Base-by-base conservation (phyloP, 1,140 invertebrate species). In the Brachionus rubens region DNA sequence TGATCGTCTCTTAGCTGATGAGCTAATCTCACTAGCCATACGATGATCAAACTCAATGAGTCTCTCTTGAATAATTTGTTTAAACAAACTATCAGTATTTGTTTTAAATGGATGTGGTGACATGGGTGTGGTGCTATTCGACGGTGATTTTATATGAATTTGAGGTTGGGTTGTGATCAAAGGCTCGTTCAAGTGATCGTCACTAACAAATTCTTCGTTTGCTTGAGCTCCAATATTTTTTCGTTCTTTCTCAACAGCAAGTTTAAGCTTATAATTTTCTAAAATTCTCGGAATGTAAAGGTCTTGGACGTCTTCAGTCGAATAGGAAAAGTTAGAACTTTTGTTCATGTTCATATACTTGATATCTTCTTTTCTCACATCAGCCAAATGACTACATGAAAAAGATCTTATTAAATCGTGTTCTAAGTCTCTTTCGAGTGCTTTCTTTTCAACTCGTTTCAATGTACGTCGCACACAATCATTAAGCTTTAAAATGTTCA, bases 311-410 rank as follows among this genome's bases (percentile, higher is more conserved):
- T 75, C 70, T 12, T 75, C 70, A 40, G 68, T 30, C 14, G 46
- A 48, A 30, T 65, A 65, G 19, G 59, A 65, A 43, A 12, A 21
- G 5, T n/a, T 26, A 10, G 24, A 28, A 33, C 19, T 36, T 33
- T 30, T 19, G n/a, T 43, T 47, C 43, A 47, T 68, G n/a, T 68
- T 47, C 24, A 46, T 16, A 46, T 75, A 47, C 30, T 43, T 43
- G 40, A 54, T 75, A 12, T 75, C 70, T 54, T 75, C 70, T 41
- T 47, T 43, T 75, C 70, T 75, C 21, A 75, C 30, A 26, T 75
- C 50, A 19, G 26, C 36, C 14, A 75, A 46, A 41, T 75, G 48
- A 16, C n/a, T 54, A 26, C 47, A 75, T 5, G 70, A 75, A 46
- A 75, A 59, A 10, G 47, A 75, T 6, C 70, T 26, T 43, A 75